Evolutionary conservation across 2,797 vertebrate genomes (phyloP), one percentile per base, ranked within the genome.

Genomic region (Thaleichthys pacificus): DNA sequence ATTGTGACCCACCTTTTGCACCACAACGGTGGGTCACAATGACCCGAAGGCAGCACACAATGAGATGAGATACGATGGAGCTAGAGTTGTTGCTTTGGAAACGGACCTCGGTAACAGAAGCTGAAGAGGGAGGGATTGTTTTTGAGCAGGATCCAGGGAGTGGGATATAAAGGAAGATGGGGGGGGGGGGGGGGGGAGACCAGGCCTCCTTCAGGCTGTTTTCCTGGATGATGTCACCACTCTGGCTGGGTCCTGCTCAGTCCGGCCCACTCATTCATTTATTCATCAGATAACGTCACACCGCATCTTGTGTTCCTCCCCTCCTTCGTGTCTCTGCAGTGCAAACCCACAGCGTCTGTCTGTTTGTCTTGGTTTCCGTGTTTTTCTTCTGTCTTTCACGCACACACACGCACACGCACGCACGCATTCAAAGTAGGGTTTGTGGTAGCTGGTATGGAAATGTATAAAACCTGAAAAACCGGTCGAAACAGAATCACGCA

Each of bases 231-330:
- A 79, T 79, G 81, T 84, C 80, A 81, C 84, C 84, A 77, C 51
- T 56, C 51, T 3, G 14, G 14, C 26, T 32, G 21, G 57, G 80
- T 68, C 19, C 57, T 26, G 65, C 15, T 72, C 73, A 58, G 80
- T 22, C 49, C 3, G n/a, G 61, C 61, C 1, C 4, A 22, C 24
- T 7, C 54, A 15, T 65, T 8, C 11, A 35, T 85, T 88, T 82
- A 89, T 90, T 88, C 49, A 89, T 87, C 82, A 83, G 70, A 8
- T 17, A 57, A 67, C 70, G 58, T 70, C 58, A 70, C 63, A 70
- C 68, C 63, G 15, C 42, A 75, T 82, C 80, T 83, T 68, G 38
- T 76, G 69, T 81, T 85, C 77, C 61, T 42, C 72, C 26, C 72
- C 42, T 47, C 71, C 28, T 69, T 42, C 61, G 21, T 22, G 32